Evolutionary conservation across 2,888 invertebrate genomes (phyloP).

Genomic region (Nebria brevicollis): DNA sequence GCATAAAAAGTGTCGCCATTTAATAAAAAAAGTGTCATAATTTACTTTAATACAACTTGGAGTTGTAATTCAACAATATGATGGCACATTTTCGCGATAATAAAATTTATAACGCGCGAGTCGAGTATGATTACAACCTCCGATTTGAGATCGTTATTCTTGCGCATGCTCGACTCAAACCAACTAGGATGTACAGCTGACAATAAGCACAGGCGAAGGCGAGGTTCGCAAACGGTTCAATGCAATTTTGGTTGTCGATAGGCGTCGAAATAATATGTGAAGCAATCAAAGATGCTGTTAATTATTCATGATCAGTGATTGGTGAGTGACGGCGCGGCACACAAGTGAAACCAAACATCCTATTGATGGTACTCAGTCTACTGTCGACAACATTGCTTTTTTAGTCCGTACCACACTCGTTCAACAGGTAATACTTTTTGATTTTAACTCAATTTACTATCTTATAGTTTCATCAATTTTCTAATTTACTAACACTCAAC

Average conservation of each 20-base stretch:
- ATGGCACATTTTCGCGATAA: background rate
- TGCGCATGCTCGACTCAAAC: constrained; percentile 3
- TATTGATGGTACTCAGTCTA: background rate
- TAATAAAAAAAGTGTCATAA: background rate
- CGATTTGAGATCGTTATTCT: constrained; percentile 6
- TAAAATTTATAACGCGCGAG: background rate
- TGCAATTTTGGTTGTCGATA: constrained; percentile 10
- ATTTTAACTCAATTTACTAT: background rate
- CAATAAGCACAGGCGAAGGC: constrained; percentile 2
- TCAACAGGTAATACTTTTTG: constrained; percentile 24
- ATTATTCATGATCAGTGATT: background rate
- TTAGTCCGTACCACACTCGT: constrained; percentile 10
- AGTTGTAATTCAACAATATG: background rate
- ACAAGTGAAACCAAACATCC: background rate
- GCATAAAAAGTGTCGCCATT: too few relatives aligned
- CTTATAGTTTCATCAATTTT: background rate
- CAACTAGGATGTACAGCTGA: constrained; percentile 6
- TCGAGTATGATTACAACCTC: constrained; percentile 7
- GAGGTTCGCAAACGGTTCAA: constrained; percentile 10
- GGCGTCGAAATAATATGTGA: background rate
- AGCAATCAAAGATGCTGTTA: background rate
- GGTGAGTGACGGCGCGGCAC: constrained; percentile 10
- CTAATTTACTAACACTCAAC: too few relatives aligned
- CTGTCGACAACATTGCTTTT: constrained; percentile 6
- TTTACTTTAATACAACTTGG: background rate